Base-by-base conservation (phyloP, 2,113 vertebrate species). In the Oryzias woworae region DNA sequence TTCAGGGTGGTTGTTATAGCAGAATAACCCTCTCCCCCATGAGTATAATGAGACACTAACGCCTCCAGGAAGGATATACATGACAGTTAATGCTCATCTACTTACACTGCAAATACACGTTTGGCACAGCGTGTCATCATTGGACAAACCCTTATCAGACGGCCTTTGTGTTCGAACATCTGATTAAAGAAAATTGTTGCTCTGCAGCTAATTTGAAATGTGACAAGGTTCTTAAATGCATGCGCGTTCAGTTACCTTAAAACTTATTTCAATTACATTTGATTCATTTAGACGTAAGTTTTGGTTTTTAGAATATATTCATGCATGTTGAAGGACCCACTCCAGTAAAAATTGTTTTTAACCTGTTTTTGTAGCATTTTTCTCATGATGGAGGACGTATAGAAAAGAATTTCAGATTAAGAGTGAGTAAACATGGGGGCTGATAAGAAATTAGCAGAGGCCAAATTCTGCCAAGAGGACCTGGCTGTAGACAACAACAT, bases 121-220 rank as follows among this genome's bases (percentile, higher is more conserved):
- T 57, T 69, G 63, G 55, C 62, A 65, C 73, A 74, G 58, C 42
- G 59, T 81, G 77, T 87, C 76, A 74, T 75, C 65, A 45, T 26
- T 36, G 58, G 75, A 73, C 92, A 93, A 94, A 77, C 93, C 72
- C 73, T 91, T 92, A 95, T 92, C 94, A 90, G 75, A 49, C 92
- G 86, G 90, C 84, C 91, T 80, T 90, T 90, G 88, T 92, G 86
- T 90, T 87, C 87, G 84, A 93, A 90, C 93, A 92, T 95, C 94
- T 88, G 90, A 91, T 90, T 86, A 85, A 71, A 69, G 65, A 70
- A 85, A 83, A 90, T 77, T 85, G 73, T 73, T 65, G 69, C 73
- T 69, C 60, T 62, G 78, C 82, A 85, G 81, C 76, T 88, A 89
- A 89, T 90, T 91, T 81, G 77, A 83, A 87, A 83, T 85, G 77